phyloP scores from a whole-genome alignment of 2,113 vertebrate species.

The Crypturellus undulatus region DNA sequence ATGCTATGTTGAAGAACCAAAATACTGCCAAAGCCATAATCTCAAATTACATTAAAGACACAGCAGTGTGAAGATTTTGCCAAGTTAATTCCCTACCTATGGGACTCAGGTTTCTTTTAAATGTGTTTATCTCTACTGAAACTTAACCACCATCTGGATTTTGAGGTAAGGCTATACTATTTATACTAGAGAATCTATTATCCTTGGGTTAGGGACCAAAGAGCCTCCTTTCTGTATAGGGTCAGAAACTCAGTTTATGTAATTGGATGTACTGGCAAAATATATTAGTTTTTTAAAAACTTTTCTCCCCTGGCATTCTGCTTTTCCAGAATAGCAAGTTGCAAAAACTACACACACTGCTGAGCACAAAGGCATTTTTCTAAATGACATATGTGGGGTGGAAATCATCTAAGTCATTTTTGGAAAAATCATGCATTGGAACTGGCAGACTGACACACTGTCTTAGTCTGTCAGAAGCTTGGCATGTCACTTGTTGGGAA shows the following conservation, averaged over 20 bases:
- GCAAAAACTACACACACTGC: background rate
- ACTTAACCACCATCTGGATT: background rate
- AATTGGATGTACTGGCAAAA: background rate
- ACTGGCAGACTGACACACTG: slow-evolving; percentile 57
- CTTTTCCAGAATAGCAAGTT: background rate
- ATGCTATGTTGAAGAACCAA: background rate
- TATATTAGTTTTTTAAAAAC: too few relatives aligned
- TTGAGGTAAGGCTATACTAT: background rate
- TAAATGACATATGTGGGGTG: slow-evolving; percentile 22
- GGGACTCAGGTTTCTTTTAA: background rate
- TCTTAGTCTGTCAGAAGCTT: slow-evolving; percentile 53
- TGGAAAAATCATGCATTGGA: slow-evolving; percentile 69
- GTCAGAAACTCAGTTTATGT: background rate
- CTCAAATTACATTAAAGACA: background rate
- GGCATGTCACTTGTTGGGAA: slow-evolving; percentile 53
- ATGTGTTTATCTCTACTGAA: background rate
- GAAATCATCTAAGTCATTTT: slow-evolving; percentile 45
- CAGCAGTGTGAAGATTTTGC: background rate
- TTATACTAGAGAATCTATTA: background rate
- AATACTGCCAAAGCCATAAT: background rate
- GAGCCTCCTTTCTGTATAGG: background rate
- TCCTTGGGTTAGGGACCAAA: background rate
- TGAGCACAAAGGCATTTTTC: background rate
- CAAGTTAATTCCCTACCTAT: background rate
- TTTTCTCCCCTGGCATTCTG: background rate